phyloP scores from a whole-genome alignment of 2,888 invertebrate species.

The Temnothorax ravouxi region DNA sequence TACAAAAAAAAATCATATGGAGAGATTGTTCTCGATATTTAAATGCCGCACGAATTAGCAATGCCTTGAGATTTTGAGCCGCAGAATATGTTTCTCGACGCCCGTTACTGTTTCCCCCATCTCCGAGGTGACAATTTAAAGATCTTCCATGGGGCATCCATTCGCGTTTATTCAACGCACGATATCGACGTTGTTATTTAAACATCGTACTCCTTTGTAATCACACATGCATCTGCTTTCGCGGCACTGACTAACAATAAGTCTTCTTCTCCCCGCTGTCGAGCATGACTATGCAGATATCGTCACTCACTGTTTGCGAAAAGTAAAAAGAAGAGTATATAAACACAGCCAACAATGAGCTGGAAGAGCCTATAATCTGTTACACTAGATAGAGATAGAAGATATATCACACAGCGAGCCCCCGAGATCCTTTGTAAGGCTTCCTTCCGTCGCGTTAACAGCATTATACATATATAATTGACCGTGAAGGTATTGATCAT shows the following conservation, averaged over 20 bases:
- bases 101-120: not conserved
- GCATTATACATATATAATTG: slow-evolving; percentile 73
- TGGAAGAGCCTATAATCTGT: slow-evolving; percentile 21
- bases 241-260: not conserved
- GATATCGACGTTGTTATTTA: not conserved
- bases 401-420: not conserved
- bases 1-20: not conserved
- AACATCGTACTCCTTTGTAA: not conserved
- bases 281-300: slow-evolving; percentile 18
- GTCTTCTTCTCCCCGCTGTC: not conserved
- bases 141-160: not conserved
- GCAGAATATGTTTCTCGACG: not conserved
- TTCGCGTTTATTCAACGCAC: not conserved
- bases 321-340: not conserved
- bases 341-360: not conserved
- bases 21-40: not conserved
- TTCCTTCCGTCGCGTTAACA: slow-evolving; percentile 75
- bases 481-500: slow-evolving; percentile 80
- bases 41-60: not conserved
- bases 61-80: not conserved
- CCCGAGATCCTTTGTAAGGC: slow-evolving; percentile 73
- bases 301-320: not conserved
- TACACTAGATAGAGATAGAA: not conserved
- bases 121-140: not conserved
- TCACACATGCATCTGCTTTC: not conserved